Evolutionary conservation across 2,888 invertebrate species (phyloP).

Genomic region (Meliscaeva auricollis): DNA sequence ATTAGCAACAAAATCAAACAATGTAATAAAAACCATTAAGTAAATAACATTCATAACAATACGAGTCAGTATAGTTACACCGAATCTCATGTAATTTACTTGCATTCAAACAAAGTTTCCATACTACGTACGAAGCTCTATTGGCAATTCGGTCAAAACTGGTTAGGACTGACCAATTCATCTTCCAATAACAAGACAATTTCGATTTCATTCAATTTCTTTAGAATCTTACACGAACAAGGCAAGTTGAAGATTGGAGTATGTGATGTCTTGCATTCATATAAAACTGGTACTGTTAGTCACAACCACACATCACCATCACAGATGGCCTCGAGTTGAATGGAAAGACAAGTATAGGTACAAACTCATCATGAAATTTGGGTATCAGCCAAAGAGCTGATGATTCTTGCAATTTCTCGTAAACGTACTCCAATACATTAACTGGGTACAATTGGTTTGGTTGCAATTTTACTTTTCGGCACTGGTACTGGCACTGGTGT

Average conservation of each 20-base stretch:
- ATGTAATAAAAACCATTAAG: conserved; percentile 6
- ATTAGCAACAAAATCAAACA: not conserved
- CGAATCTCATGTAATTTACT: not conserved
- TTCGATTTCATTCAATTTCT: conserved; percentile 22
- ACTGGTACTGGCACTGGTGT: not conserved
- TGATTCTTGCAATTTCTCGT: conserved; percentile 50
- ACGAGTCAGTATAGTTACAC: too few species aligned
- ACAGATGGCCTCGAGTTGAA: conserved; percentile 17
- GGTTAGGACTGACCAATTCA: conserved; percentile 60
- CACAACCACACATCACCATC: not conserved
- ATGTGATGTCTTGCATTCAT: not conserved
- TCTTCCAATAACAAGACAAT: conserved; percentile 29
- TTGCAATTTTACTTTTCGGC: conserved; percentile 40
- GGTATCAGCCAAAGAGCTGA: conserved; percentile 63
- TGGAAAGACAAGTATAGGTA: conserved; percentile 3
- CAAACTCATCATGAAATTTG: conserved; percentile 69
- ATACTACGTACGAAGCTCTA: not conserved
- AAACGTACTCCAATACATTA: not conserved
- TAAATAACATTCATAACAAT: not conserved
- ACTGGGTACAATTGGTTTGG: conserved; percentile 43
- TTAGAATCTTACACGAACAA: not conserved
- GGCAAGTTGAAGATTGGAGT: not conserved
- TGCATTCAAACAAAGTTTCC: conserved; percentile 19
- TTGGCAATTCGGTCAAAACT: conserved; percentile 49
- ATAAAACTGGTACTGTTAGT: not conserved